A percentile compares a stretch with the other conserved stretches of the same genome.
Evolutionary conservation across 2,113 vertebrate species (phyloP).

Genomic region (Pelvicachromis taeniatus): DNA sequence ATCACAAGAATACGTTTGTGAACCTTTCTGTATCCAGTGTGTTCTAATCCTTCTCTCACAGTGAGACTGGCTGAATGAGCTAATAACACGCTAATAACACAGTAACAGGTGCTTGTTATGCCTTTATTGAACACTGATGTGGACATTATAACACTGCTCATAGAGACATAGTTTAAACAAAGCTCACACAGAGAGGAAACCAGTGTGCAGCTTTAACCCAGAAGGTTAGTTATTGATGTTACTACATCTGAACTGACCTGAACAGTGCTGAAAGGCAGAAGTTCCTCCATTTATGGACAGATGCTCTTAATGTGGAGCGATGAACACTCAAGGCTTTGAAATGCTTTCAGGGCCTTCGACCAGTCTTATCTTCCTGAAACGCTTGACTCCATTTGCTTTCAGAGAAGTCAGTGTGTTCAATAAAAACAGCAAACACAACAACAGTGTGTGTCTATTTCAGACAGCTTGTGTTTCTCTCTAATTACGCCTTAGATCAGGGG

Average conservation of each 20-base stretch:
- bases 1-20: not conserved
- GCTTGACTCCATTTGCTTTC: not conserved
- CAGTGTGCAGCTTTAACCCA: not conserved
- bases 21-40: not conserved
- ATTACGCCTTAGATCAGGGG: too few species aligned
- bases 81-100: not conserved
- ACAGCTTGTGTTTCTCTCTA: not conserved
- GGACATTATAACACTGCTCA: not conserved
- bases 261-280: not conserved
- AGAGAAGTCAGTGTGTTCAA: not conserved
- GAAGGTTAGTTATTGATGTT: not conserved
- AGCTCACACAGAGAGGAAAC: not conserved
- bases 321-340: not conserved
- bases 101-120: not conserved
- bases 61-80: not conserved
- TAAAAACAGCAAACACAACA: not conserved
- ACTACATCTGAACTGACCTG: fast-evolving
- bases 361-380: not conserved
- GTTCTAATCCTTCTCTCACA: not conserved
- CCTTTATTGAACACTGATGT: not conserved
- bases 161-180: not conserved
- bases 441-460: not conserved
- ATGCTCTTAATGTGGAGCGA: not conserved
- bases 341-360: not conserved
- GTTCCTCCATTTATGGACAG: not conserved